These are phyloP conservation scores for Sitophilus oryzae DNA, from an alignment of 1,140 invertebrate genomes.

Conservation along the genomic window DNA sequence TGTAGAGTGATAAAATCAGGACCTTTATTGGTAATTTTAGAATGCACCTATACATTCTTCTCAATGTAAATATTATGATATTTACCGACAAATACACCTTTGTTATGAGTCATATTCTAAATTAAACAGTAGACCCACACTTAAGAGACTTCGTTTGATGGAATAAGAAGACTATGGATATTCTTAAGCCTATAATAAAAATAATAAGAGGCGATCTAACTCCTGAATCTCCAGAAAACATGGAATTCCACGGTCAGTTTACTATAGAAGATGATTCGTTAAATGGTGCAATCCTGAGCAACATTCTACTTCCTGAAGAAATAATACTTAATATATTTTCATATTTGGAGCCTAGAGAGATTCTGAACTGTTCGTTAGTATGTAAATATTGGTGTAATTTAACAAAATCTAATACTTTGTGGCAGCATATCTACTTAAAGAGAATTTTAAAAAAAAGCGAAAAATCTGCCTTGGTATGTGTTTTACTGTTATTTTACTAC, in stretches of 20 bases:
- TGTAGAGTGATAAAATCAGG: too few species aligned
- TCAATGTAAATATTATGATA: too few species aligned
- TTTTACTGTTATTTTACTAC: slow-evolving; percentile 37
- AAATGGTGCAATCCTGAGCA: slow-evolving; percentile 36
- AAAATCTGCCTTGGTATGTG: slow-evolving; percentile 38
- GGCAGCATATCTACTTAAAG: slow-evolving; percentile 29
- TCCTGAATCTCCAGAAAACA: not conserved
- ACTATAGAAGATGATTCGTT: slow-evolving; percentile 18
- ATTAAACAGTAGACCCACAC: too few species aligned
- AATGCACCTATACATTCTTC: too few species aligned
- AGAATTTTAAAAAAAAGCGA: slow-evolving; percentile 24
- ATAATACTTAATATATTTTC: slow-evolving; percentile 36
- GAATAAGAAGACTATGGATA: too few species aligned
- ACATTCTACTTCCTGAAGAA: slow-evolving; percentile 38
- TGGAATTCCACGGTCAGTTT: slow-evolving; percentile 20
- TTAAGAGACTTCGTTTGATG: too few species aligned
- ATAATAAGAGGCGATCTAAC: too few species aligned
- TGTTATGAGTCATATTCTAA: too few species aligned
- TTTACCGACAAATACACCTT: too few species aligned
- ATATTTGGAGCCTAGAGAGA: slow-evolving; percentile 26
- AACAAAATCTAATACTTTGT: slow-evolving; percentile 33
- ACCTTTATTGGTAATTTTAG: too few species aligned
- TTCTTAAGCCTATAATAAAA: too few species aligned
- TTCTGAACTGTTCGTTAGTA: slow-evolving; percentile 33
- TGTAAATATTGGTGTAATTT: slow-evolving; percentile 41